phyloP scores from a whole-genome alignment of 2,797 vertebrate genomes.

The Mormyrops attenuatus region DNA sequence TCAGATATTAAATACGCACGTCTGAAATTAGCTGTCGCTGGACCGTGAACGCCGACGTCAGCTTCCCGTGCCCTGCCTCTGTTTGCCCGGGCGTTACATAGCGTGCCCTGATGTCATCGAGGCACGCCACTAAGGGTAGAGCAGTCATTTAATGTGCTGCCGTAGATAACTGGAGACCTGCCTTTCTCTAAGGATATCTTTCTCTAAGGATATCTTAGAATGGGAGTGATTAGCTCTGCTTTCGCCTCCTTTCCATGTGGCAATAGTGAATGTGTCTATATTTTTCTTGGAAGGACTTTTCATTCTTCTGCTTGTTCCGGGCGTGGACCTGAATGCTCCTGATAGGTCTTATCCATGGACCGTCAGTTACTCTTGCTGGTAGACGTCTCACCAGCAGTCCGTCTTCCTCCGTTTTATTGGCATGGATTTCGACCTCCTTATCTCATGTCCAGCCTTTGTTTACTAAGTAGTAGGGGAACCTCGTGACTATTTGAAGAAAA shows the following conservation, averaged over 20 bases:
- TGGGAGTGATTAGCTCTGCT: background rate
- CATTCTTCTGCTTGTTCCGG: background rate
- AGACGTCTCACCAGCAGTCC: background rate
- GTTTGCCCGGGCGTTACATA: background rate
- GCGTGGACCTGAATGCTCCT: background rate
- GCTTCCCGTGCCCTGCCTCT: background rate
- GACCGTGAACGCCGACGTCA: background rate
- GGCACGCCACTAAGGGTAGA: background rate
- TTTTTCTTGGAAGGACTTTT: background rate
- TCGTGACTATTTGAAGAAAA: background rate
- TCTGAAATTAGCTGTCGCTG: background rate
- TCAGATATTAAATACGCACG: background rate
- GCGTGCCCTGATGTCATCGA: background rate
- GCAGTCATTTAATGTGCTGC: background rate
- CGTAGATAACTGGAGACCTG: background rate
- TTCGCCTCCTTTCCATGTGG: background rate
- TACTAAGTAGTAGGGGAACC: background rate
- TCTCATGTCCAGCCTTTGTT: background rate
- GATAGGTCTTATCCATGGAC: background rate
- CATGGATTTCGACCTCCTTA: background rate
- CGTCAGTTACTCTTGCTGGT: background rate
- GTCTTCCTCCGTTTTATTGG: background rate
- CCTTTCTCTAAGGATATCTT: background rate
- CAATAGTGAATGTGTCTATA: background rate
- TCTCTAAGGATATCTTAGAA: background rate